phyloP scores from a whole-genome alignment of 1,140 invertebrate genomes.

The Samia ricini region DNA sequence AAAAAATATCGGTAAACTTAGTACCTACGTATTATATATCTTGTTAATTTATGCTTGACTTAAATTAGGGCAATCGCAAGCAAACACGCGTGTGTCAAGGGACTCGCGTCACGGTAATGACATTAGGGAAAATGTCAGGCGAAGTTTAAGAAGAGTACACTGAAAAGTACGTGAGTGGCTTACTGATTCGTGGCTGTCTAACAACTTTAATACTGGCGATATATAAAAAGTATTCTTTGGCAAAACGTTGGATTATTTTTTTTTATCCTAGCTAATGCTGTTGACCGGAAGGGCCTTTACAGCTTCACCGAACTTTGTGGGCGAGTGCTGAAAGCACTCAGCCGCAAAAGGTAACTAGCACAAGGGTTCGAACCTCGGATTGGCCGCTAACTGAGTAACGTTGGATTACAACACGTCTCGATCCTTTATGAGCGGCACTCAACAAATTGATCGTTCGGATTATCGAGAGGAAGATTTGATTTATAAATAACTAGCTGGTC shows the following conservation, averaged over 20 bases:
- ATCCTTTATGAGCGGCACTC: slow-evolving; percentile 38
- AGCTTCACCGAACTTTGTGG: no score
- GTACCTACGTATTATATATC: no score
- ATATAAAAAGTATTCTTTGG: slow-evolving; percentile 58
- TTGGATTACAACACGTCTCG: slow-evolving; percentile 37
- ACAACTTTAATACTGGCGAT: slow-evolving; percentile 29
- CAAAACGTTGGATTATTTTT: slow-evolving; percentile 47
- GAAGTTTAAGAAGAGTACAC: slow-evolving; percentile 47
- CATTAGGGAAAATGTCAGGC: slow-evolving; percentile 55
- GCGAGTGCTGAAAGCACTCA: no score
- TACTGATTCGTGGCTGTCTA: slow-evolving; percentile 33
- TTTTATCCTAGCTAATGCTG: no score
- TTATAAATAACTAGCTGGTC: not conserved
- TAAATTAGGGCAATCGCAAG: not conserved
- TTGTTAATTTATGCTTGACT: not conserved
- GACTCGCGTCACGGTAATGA: slow-evolving; percentile 40
- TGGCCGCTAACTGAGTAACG: no score
- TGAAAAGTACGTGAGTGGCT: slow-evolving; percentile 44
- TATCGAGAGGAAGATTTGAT: slow-evolving; percentile 17
- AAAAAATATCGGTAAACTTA: no score
- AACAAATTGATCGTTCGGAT: slow-evolving; percentile 49
- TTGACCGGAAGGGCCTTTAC: no score
- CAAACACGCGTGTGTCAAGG: not conserved
- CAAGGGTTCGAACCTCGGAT: no score
- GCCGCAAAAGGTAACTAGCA: no score